Percentiles rank a stretch among this genome's conserved stretches.
These are phyloP conservation scores for Apistogramma diplotaenia DNA, from an alignment of 2,113 vertebrate genomes.

Conservation along the genomic window DNA sequence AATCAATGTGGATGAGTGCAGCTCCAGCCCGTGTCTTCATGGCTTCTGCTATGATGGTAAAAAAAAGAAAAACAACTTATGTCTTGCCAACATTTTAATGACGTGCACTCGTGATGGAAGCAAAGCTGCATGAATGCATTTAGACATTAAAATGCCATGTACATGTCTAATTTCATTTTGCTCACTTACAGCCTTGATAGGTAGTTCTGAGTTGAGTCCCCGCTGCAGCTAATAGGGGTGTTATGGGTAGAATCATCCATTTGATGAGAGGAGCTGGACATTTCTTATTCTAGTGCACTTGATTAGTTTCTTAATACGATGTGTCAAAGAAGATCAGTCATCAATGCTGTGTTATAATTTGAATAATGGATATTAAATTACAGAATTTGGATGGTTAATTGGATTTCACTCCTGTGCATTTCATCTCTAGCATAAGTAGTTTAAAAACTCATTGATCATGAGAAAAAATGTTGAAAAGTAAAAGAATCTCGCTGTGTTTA, in stretches of 20 bases:
- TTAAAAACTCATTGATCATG: constrained; percentile 44
- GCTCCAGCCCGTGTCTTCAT: constrained; percentile 78
- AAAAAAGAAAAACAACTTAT: constrained; percentile 32
- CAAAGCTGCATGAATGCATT: background rate
- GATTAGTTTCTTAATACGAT: constrained; percentile 54
- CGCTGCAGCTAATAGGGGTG: constrained; percentile 73
- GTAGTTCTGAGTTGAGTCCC: constrained; percentile 62
- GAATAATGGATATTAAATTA: constrained; percentile 61
- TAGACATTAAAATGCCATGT: background rate
- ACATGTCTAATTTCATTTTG: constrained; percentile 40
- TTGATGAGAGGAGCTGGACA: constrained; percentile 66
- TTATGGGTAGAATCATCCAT: constrained; percentile 69
- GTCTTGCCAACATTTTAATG: constrained; percentile 36
- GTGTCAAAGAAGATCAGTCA: constrained; percentile 56
- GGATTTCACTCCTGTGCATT: constrained; percentile 14
- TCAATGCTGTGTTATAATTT: constrained; percentile 59
- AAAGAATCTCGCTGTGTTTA: background rate
- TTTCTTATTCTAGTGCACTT: constrained; percentile 52
- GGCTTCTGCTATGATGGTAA: constrained; percentile 84
- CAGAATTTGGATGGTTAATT: background rate
- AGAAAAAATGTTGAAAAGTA: background rate
- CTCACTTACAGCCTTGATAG: constrained; percentile 48
- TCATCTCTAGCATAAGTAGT: constrained; percentile 39
- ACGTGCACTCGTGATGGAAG: constrained; percentile 5
- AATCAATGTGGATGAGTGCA: constrained; percentile 82